phyloP scores from a whole-genome alignment of 2,113 vertebrate species.

The Apeltes quadracus region DNA sequence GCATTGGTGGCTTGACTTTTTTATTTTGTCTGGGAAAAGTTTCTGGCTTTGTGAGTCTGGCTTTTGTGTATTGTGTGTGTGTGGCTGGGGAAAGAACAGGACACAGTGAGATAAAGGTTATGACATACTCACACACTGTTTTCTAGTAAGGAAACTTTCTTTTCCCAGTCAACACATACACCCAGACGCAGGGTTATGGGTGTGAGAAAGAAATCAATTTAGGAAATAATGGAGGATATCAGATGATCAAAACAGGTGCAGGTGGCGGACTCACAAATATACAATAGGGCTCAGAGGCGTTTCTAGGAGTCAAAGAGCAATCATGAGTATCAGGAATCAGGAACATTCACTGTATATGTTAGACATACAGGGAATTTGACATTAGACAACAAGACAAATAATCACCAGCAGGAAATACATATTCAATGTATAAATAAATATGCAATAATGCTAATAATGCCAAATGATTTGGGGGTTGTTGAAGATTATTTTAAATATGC shows the following conservation, averaged over 20 bases:
- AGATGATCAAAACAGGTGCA: not conserved
- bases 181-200: not conserved
- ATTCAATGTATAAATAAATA: too few species aligned
- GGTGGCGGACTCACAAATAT: not conserved
- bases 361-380: too few species aligned
- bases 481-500: too few species aligned
- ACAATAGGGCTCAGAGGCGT: too few species aligned
- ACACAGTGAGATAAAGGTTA: constrained; percentile 32
- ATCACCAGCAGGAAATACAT: too few species aligned
- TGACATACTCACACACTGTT: constrained; percentile 5
- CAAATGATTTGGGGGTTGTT: too few species aligned
- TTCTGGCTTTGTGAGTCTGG: constrained; percentile 25
- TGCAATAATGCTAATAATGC: too few species aligned
- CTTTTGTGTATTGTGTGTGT: not conserved
- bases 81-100: constrained; percentile 36
- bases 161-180: not conserved
- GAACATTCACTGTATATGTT: too few species aligned
- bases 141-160: constrained; percentile 29
- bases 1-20: not conserved
- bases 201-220: not conserved
- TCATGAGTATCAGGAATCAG: too few species aligned
- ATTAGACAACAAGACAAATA: too few species aligned
- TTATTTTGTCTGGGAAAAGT: constrained; percentile 11
- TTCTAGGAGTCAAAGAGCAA: too few species aligned
- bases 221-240: not conserved